Evolutionary conservation across 2,113 vertebrate species (phyloP), one percentile per base, ranked within the genome.

Genomic region (Passer domesticus): DNA sequence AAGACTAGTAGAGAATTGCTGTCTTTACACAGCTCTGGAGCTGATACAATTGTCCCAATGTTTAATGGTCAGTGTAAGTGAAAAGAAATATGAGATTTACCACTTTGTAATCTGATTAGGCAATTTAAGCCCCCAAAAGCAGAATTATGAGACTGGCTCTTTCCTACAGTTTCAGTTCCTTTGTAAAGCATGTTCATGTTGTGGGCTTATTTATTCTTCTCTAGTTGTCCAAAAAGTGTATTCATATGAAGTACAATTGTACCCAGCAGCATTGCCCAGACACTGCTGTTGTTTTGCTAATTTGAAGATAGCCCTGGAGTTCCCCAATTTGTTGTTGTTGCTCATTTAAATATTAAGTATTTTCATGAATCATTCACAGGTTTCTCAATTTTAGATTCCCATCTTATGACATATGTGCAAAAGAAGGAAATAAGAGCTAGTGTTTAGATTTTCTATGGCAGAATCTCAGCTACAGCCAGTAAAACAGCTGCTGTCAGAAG

Each of bases 91-190:
- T 5, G 46, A 83, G n/a, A 62, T 91, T 78, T 56, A 49, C 93
- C 56, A 82, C 89, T 95, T 87, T 28, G 35, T 39, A 39, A 92
- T 35, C 41, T 72, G 25, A 91, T 86, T 39, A 72, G 52, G 52
- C 75, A 87, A 87, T 88, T 91, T 90, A 92, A 86, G 92, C 43
- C 37, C 84, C 52, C 55, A 79, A 86, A 95, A 83, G 79, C 85
- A 83, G 69, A 70, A 77, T 63, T 69, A 69, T 20, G 28, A 87
- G 43, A 66, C 46, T n/a, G 68, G 56, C 33, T 87, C 75, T 90
- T 67, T 50, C n/a, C 53, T 77, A 50, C 14, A 47, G 15, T 74
- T 94, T 4, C 44, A 60, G 41, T 66, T 92, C 46, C 55, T 69
- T 37, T 11, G 1, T 46, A 67, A 80, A 30, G 30, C 18, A 41